Evolutionary conservation across 1,140 invertebrate genomes (phyloP).

Genomic region (Temnothorax curvispinosus): DNA sequence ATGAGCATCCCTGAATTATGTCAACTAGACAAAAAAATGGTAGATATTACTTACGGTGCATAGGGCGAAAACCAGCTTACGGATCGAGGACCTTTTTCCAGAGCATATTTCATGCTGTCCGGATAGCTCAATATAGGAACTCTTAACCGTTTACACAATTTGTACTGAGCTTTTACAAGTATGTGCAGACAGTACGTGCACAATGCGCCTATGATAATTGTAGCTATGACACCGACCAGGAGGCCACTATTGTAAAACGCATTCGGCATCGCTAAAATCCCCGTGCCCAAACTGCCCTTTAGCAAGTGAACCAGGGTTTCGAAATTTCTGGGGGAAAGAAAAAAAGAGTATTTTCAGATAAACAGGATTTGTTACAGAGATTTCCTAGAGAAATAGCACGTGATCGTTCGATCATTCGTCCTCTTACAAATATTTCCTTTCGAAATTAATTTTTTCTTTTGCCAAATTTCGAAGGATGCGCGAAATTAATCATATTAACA

Average conservation of each 20-base stretch:
- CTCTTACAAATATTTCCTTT: neutral
- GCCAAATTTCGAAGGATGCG: too few species aligned
- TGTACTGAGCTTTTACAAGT: slow-evolving; percentile 90
- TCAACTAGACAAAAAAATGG: neutral
- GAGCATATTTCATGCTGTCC: slow-evolving; percentile 89
- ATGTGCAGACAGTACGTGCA: slow-evolving; percentile 94
- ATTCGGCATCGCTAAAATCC: slow-evolving; percentile 95
- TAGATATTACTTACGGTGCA: slow-evolving; percentile 86
- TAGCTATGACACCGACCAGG: slow-evolving; percentile 88
- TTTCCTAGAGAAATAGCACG: neutral
- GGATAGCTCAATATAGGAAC: slow-evolving; percentile 91
- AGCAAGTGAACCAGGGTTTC: slow-evolving; percentile 93
- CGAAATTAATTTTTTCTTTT: neutral
- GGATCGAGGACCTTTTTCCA: slow-evolving; percentile 89
- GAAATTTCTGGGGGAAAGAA: slow-evolving; percentile 87
- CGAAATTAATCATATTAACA: neutral
- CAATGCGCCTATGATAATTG: slow-evolving; percentile 90
- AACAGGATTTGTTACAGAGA: neutral
- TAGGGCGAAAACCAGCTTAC: slow-evolving; percentile 87
- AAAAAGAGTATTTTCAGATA: neutral
- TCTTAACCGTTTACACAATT: slow-evolving; percentile 89
- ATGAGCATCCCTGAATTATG: neutral
- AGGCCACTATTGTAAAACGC: slow-evolving; percentile 93
- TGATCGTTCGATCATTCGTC: neutral
- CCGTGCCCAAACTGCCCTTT: slow-evolving; percentile 95